These are phyloP conservation scores for Bombus huntii DNA, from an alignment of 1,140 invertebrate species.

Conservation along the genomic window DNA sequence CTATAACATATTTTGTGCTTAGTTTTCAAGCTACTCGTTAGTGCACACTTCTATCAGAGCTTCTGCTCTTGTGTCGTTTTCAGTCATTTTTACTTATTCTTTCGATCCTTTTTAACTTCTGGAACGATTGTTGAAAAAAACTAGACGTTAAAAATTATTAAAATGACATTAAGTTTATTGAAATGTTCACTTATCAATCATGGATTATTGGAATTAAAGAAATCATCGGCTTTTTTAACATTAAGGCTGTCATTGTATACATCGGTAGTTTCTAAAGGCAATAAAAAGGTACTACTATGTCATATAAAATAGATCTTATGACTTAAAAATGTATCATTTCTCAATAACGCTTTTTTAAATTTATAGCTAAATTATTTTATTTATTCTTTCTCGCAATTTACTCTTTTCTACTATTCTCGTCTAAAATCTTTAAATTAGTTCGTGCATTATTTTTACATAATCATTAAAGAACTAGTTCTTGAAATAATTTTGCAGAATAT, in stretches of 20 bases:
- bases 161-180: slow-evolving; percentile 69
- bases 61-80: neutral
- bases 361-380: neutral
- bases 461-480: slow-evolving; percentile 1
- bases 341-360: neutral
- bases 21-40: neutral
- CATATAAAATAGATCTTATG: slow-evolving; percentile 5
- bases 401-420: neutral
- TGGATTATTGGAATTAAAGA: slow-evolving; percentile 62
- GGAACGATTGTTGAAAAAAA: neutral
- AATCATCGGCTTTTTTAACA: slow-evolving; percentile 56
- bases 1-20: slow-evolving; percentile 12
- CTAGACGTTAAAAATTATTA: slow-evolving; percentile 9
- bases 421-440: slow-evolving; percentile 10
- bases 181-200: slow-evolving; percentile 52
- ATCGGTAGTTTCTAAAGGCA: slow-evolving; percentile 43
- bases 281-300: slow-evolving; percentile 54
- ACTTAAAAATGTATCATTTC: slow-evolving; percentile 4
- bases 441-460: slow-evolving; percentile 53
- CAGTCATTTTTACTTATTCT: neutral
- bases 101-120: neutral
- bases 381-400: neutral
- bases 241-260: slow-evolving; percentile 51
- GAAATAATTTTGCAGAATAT: slow-evolving; percentile 46
- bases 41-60: neutral